Evolutionary conservation across 2,797 vertebrate genomes (phyloP), one percentile per base, ranked within the genome.

Genomic region (Muraenolepis orangiensis): DNA sequence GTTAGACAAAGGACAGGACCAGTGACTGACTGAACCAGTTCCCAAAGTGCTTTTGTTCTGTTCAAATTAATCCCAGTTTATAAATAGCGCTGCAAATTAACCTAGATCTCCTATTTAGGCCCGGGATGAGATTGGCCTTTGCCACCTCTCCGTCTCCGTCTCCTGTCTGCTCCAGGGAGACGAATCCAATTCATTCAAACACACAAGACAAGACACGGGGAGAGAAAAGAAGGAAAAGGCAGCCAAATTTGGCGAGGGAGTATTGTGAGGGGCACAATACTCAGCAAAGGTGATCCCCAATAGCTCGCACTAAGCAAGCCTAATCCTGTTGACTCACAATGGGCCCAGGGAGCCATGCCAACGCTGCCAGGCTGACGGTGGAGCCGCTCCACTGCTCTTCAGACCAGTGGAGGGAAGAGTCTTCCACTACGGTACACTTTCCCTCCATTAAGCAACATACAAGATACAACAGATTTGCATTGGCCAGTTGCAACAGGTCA

Each of bases 321-420:
- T 94, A 94, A 94, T 94, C 93, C 93, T 93, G 92, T 94, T 93
- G 91, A 92, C 87, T 91, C 91, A 93, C 92, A 93, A 94, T 92
- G 92, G 90, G 90, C 82, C 89, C 73, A 79, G 90, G 91, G 91
- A 94, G 86, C 86, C 79, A 78, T 93, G 92, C 93, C 93, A 94
- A 88, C 76, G n/a, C n/a, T n/a, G n/a, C n/a, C n/a, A n/a, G n/a
- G n/a, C n/a, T n/a, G n/a, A n/a, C n/a, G n/a, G n/a, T n/a, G n/a
- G n/a, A n/a, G n/a, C n/a, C n/a, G n/a, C 46, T 51, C 11, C 20
- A n/a, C 1, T 7, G 46, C 46, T n/a, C 18, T n/a, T 20, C 46
- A 51, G 6, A 51, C 46, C 46, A 51, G n/a, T n/a, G n/a, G n/a
- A n/a, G n/a, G n/a, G n/a, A n/a, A n/a, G n/a, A n/a, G n/a, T n/a